Evolutionary conservation across 2,113 vertebrate genomes (phyloP).

Genomic region (Perognathus longimembris): DNA sequence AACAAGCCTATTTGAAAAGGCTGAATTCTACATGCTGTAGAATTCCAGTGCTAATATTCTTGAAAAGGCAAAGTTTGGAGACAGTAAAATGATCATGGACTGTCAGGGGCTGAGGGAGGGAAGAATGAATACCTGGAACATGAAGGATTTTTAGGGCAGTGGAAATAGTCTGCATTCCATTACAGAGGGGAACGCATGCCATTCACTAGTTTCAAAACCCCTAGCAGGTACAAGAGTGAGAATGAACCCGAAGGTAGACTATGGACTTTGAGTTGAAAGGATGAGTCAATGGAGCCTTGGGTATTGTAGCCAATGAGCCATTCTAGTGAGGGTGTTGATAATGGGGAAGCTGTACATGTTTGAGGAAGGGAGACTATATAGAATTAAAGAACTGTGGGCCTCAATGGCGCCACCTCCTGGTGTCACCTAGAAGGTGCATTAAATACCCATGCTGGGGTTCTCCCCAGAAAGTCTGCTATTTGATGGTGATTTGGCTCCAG

Average conservation of each 20-base stretch:
- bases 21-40: not conserved
- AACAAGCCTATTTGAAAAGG: not conserved
- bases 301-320: not conserved
- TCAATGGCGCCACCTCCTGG: not conserved
- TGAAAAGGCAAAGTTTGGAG: too few species aligned
- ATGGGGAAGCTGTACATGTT: not conserved
- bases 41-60: not conserved
- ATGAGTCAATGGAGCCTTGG: not conserved
- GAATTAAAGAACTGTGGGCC: not conserved
- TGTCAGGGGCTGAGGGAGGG: too few species aligned
- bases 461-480: not conserved
- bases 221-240: not conserved
- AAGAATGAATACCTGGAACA: too few species aligned
- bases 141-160: too few species aligned
- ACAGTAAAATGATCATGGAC: too few species aligned
- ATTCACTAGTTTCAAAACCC: too few species aligned
- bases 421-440: not conserved
- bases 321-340: not conserved
- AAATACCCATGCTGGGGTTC: not conserved
- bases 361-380: not conserved
- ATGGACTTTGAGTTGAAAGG: not conserved
- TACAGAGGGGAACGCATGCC: too few species aligned
- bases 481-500: accelerated
- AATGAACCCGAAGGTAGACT: not conserved
- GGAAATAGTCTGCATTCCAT: too few species aligned